A percentile compares a stretch with the other conserved stretches of the same genome.
Evolutionary conservation across 2,113 vertebrate genomes (phyloP).

Genomic region (Rhynchopsitta pachyrhyncha): DNA sequence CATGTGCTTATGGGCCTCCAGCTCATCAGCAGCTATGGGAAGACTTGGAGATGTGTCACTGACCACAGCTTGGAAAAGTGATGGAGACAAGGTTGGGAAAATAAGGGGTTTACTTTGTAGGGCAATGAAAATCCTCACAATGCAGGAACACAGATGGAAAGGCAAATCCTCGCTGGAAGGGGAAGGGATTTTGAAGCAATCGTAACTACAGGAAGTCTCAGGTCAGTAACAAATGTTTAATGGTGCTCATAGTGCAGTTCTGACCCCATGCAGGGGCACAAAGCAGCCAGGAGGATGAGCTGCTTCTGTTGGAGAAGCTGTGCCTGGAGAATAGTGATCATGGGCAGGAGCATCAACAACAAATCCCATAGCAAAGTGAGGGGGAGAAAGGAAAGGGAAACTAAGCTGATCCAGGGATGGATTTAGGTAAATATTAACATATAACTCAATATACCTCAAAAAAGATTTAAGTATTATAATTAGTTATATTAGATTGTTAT

Average conservation of each 20-base stretch:
- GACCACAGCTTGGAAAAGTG: neutral
- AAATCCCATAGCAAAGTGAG: neutral
- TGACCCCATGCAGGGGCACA: neutral
- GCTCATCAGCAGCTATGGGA: fast-evolving
- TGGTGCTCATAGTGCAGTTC: fast-evolving
- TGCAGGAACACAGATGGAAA: neutral
- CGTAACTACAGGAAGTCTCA: neutral
- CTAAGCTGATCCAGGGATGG: neutral
- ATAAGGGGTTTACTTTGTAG: neutral
- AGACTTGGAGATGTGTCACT: neutral
- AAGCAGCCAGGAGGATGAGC: neutral
- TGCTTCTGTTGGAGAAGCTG: neutral
- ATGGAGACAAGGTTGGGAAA: neutral
- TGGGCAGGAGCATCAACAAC: neutral
- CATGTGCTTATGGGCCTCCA: neutral
- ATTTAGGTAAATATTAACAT: neutral
- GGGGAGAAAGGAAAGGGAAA: neutral
- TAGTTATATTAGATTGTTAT: neutral
- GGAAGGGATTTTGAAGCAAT: neutral
- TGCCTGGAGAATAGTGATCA: neutral
- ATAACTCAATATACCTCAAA: neutral
- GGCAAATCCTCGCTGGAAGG: neutral
- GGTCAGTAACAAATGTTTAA: neutral
- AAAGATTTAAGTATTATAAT: neutral
- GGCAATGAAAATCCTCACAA: neutral